Conservation (phyloP, 2,888 invertebrate genomes). For the Ormyrus thymus region DNA sequence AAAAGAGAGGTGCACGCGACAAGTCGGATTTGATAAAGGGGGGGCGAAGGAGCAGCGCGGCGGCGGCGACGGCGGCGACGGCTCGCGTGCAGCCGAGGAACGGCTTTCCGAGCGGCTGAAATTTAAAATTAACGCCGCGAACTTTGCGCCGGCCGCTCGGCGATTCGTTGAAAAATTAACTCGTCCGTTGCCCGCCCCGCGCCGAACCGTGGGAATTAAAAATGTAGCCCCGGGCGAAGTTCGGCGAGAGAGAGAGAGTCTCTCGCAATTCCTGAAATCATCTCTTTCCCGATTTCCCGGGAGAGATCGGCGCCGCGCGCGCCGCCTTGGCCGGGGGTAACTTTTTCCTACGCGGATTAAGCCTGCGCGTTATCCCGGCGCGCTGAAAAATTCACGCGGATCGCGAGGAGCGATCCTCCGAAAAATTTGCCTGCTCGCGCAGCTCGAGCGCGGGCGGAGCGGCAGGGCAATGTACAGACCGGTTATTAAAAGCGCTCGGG, state of each 20-base stretch:
- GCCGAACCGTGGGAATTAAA: slow-evolving; percentile 40
- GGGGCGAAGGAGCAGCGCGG: no score
- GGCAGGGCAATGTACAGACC: neutral
- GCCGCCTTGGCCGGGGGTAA: slow-evolving; percentile 41
- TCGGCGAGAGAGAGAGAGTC: neutral
- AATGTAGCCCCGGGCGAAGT: slow-evolving; percentile 32
- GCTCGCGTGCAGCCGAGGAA: neutral
- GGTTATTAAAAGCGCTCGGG: neutral
- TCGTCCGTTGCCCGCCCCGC: slow-evolving; percentile 26
- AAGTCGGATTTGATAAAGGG: neutral
- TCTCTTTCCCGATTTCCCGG: slow-evolving; percentile 55
- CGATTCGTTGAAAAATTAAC: slow-evolving; percentile 54
- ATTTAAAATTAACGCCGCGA: slow-evolving; percentile 53
- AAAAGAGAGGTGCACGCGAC: neutral
- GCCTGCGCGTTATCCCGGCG: neutral
- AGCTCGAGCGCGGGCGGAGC: neutral
- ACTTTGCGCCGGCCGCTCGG: slow-evolving; percentile 3
- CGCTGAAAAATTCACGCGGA: neutral
- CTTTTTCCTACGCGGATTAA: slow-evolving; percentile 1
- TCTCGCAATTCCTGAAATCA: slow-evolving; percentile 53
- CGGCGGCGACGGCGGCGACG: neutral
- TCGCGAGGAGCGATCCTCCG: neutral
- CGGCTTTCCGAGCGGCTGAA: slow-evolving; percentile 27
- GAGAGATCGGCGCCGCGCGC: slow-evolving; percentile 36
- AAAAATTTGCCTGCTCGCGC: neutral